Evolutionary conservation across 2,888 invertebrate genomes (phyloP), one percentile per base, ranked within the genome.

Genomic region (Trichogramma evanescens): DNA sequence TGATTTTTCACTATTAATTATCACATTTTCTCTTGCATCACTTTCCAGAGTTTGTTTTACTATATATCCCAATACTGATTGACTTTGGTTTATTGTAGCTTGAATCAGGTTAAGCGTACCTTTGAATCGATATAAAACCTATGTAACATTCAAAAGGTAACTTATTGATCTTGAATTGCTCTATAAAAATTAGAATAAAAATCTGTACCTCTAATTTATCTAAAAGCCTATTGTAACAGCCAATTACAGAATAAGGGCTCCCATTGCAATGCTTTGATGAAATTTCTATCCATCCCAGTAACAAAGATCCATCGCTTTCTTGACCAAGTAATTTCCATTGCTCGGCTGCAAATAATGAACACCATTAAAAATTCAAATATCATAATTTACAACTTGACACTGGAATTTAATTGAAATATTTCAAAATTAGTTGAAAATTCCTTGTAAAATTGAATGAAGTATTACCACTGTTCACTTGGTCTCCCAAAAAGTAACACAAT

Each of bases 281-380:
- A 68, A 73, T 74, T 62, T 77, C 76, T 63, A 80, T 77, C 89
- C 91, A 91, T 40, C 87, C 84, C 43, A 90, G 81, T 41, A 91
- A 74, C 70, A 91, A 81, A 0, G 84, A 84, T 3, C 89, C 89
- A 75, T 90, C 87, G 75, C 87, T 87, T 73, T 92, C 91, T 76
- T 91, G 91, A 0, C 91, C 91, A 66, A 92, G 78, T 58, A 91
- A 80, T 61, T 89, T 85, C 89, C 91, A 91, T 80, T 91, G 89
- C 66, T 85, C 83, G 1, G 88, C 86, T 72, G 60, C 42, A 66
- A 63, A 43, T 46, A 59, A 58, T 63, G 46, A 58, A 54, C 38
- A 43, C 7, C 9, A 50, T 54, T 8, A 49, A 10, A 49, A 50
- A 26, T 46, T 9, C 7, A n/a, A 51, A 42, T 46, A 39, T 4